Conservation (phyloP, 2,888 invertebrate species). For the Sminthurides aquaticus region DNA sequence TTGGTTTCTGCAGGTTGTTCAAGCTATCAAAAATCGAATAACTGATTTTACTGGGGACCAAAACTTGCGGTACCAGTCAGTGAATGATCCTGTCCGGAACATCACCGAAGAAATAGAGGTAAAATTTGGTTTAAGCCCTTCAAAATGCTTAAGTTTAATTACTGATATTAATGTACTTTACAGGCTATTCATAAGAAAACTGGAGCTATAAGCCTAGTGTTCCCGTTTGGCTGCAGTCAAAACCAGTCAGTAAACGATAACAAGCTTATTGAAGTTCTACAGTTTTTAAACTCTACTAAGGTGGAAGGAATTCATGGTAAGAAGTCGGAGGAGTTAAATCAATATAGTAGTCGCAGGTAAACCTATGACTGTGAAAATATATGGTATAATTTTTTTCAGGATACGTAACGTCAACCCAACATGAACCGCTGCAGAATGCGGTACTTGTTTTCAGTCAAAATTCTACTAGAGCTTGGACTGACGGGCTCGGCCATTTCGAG, state of each 20-base stretch:
- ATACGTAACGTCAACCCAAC: conserved; percentile 34
- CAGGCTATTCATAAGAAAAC: conserved; percentile 15
- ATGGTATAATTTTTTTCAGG: conserved; percentile 21
- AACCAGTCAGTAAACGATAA: conserved; percentile 15
- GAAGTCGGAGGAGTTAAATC: too few species aligned
- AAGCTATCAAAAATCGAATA: background rate
- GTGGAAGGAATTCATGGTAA: conserved; percentile 23
- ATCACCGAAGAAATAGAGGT: background rate
- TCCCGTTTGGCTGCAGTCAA: conserved; percentile 19
- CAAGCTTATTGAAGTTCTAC: conserved; percentile 9
- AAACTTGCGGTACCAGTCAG: background rate
- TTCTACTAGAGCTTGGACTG: conserved; percentile 29
- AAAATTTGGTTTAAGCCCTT: too few species aligned
- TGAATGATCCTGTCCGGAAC: background rate
- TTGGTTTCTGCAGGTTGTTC: background rate
- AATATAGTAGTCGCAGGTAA: too few species aligned
- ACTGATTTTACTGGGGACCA: background rate
- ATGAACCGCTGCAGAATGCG: conserved; percentile 37
- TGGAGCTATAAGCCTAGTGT: conserved; percentile 12
- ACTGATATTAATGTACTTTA: too few species aligned
- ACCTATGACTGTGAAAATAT: background rate
- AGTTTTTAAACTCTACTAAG: conserved; percentile 8
- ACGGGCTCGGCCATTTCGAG: conserved; percentile 41
- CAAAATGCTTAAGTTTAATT: too few species aligned
- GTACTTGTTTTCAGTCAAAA: conserved; percentile 33